These are phyloP conservation scores for Xyrichtys novacula DNA, from an alignment of 2,797 vertebrate genomes.

Conservation along the genomic window DNA sequence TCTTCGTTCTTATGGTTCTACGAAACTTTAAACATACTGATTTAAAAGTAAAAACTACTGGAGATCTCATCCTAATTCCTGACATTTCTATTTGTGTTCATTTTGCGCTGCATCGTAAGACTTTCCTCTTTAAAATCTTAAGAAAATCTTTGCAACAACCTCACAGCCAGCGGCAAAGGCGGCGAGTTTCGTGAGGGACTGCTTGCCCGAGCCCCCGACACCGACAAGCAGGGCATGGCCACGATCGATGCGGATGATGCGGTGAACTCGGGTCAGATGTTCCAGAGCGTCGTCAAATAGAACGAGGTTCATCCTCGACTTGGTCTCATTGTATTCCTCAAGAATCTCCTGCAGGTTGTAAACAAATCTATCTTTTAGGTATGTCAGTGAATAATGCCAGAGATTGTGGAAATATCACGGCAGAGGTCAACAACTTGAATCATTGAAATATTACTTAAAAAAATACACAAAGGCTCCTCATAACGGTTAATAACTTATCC, in stretches of 20 bases:
- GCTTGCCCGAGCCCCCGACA: conserved; percentile 94
- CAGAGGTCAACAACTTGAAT: no score
- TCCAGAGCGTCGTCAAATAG: conserved; percentile 97
- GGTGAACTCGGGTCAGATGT: conserved; percentile 92
- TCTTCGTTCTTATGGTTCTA: no score
- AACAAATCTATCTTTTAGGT: conserved; percentile 2
- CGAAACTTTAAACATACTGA: no score
- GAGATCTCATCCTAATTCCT: no score
- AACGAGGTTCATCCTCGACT: conserved; percentile 91
- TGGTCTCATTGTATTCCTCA: conserved; percentile 93
- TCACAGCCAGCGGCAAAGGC: conserved; percentile 92
- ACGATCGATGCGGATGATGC: conserved; percentile 91
- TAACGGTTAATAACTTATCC: background rate
- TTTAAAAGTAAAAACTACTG: no score
- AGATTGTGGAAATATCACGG: background rate
- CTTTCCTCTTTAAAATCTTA: background rate
- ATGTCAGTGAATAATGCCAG: conserved; percentile 2
- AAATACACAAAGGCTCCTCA: background rate
- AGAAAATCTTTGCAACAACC: conserved; percentile 79
- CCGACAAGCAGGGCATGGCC: conserved; percentile 95
- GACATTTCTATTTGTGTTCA: no score
- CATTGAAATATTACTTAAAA: no score
- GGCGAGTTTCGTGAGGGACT: conserved; percentile 92
- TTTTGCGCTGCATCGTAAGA: no score
- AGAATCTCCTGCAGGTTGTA: conserved; percentile 89